Conservation (phyloP, 2,113 vertebrate genomes). For the Willisornis vidua region DNA sequence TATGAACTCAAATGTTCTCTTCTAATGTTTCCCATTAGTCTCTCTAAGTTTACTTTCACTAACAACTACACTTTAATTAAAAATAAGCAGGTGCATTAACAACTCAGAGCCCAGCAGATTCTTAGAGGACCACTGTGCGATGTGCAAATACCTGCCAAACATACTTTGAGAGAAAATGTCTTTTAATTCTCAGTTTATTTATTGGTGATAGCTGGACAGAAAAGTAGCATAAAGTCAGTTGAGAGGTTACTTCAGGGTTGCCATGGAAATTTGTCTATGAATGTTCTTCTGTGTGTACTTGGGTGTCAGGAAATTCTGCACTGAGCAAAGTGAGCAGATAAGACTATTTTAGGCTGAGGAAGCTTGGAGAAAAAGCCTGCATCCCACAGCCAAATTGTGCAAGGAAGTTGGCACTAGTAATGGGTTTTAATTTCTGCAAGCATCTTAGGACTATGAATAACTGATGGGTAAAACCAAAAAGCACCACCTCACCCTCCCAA, state of each 20-base stretch:
- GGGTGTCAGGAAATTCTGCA: background rate
- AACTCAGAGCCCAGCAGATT: background rate
- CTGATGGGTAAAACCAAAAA: background rate
- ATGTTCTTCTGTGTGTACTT: background rate
- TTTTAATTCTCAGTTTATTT: conserved; percentile 3
- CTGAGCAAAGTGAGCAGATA: background rate
- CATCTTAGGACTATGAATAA: background rate
- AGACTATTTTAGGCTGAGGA: conserved; percentile 9
- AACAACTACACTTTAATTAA: background rate
- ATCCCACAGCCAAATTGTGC: background rate
- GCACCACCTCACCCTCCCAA: background rate
- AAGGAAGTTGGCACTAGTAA: background rate
- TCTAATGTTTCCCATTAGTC: background rate
- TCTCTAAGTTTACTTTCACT: background rate
- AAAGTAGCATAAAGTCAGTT: conserved; percentile 35
- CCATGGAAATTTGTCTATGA: conserved; percentile 48
- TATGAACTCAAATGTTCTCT: background rate
- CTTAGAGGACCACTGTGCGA: background rate
- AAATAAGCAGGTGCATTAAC: background rate
- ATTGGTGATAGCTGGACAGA: background rate
- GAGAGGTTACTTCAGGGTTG: conserved; percentile 40
- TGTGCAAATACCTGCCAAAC: background rate
- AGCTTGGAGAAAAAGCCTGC: background rate
- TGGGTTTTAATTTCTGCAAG: background rate
- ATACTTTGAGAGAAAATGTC: background rate